Evolutionary conservation across 2,113 vertebrate species (phyloP), one percentile per base, ranked within the genome.

Genomic region (Cyanoderma ruficeps): DNA sequence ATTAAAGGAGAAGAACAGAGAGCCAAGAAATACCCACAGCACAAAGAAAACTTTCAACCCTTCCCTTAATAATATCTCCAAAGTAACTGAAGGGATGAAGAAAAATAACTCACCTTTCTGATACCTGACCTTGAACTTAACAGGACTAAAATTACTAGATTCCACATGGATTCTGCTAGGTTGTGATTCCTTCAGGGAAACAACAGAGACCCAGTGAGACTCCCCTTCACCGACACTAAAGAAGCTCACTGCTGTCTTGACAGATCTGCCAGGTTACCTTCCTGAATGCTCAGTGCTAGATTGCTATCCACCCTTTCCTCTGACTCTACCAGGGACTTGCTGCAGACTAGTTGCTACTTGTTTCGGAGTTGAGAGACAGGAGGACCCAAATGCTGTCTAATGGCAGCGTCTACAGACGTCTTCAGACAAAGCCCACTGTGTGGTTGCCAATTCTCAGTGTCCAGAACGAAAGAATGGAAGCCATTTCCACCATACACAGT

Each of bases 401-500:
- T 0, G 7, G 24, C 39, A 55, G 24, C 8, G 0, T 21, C 70
- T 78, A 47, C 65, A 71, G 65, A 19, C 33, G 7, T 47, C 69
- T 68, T 79, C 78, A 67, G 52, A 46, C 12, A 82, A 91, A 95
- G 11, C 15, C 27, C 19, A 13, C 16, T 9, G 6, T 13, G 33
- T 49, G 53, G 24, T 2, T 67, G 37, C 13, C 12, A 63, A 46
- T 18, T 49, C n/a, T 22, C 55, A 35, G 59, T 2, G 20, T 9
- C n/a, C 64, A 27, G 57, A 90, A 77, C 6, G 74, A 46, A 50
- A 49, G 44, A 52, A 31, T 4, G 12, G 46, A 69, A 94, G 46
- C 6, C 20, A 41, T 46, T 69, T 69, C 47, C 39, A 57, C 17
- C 2, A 1, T 0, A 39, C 0, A 1, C 4, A 37, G 27, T 3